Conservation (phyloP, 2,888 invertebrate species). For the Steinernema scapterisci region DNA sequence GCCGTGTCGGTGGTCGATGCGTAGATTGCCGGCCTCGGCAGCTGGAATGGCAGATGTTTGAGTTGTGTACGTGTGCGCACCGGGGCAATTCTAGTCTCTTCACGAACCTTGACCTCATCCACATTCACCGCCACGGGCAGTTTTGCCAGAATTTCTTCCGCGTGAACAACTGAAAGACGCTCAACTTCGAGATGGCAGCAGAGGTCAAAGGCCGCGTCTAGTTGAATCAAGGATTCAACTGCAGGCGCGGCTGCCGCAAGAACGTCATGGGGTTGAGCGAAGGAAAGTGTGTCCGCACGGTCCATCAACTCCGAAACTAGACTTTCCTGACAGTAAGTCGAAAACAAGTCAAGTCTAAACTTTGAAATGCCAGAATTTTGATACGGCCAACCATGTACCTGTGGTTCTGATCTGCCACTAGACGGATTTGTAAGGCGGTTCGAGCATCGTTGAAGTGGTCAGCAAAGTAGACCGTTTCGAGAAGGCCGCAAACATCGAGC, state of each 20-base stretch:
- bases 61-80: not conserved
- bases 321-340: slow-evolving; percentile 1
- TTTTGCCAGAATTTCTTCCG: slow-evolving; percentile 1
- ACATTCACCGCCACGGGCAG: not conserved
- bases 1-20: not conserved
- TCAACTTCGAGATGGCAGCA: not conserved
- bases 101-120: slow-evolving; percentile 25
- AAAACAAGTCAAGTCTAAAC: not conserved
- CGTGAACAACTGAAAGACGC: not conserved
- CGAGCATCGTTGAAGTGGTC: slow-evolving; percentile 37
- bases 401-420: slow-evolving; percentile 21
- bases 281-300: slow-evolving; percentile 2
- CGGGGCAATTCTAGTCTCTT: not conserved
- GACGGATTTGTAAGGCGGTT: slow-evolving; percentile 32
- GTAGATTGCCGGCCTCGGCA: slow-evolving; percentile 9
- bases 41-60: not conserved
- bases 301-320: not conserved
- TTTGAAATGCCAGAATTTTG: not conserved
- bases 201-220: slow-evolving; percentile 22
- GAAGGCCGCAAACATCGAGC: slow-evolving; percentile 30
- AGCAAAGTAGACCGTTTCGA: slow-evolving; percentile 34
- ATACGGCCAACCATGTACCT: not conserved
- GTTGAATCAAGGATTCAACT: not conserved
- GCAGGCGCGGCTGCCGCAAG: slow-evolving; percentile 6
- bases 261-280: slow-evolving; percentile 2